A percentile compares a stretch with the other conserved stretches of the same genome.
These are phyloP conservation scores for Micromys minutus DNA, from an alignment of 2,113 vertebrate genomes.

Conservation along the genomic window DNA sequence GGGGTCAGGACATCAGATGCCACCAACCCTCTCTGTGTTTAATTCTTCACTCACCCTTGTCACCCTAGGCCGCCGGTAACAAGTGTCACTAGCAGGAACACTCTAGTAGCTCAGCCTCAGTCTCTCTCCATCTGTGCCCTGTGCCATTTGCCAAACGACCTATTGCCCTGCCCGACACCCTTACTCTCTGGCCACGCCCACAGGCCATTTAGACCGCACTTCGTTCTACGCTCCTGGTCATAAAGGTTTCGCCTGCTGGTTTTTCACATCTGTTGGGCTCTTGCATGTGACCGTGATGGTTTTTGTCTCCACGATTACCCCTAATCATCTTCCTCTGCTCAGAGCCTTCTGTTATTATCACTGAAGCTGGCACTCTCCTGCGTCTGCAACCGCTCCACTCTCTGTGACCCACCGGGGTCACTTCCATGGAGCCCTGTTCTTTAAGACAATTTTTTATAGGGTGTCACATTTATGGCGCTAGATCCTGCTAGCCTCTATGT, in stretches of 20 bases:
- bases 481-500: not conserved
- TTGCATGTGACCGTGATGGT: not conserved
- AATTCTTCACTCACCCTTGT: fast-evolving
- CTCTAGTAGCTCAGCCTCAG: not conserved
- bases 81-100: not conserved
- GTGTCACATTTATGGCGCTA: not conserved
- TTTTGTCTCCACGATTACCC: not conserved
- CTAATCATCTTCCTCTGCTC: not conserved
- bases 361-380: too few relatives aligned
- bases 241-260: not conserved
- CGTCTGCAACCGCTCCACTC: not conserved
- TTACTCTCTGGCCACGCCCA: not conserved
- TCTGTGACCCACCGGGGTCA: fast-evolving
- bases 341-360: too few relatives aligned
- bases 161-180: too few relatives aligned
- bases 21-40: not conserved
- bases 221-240: not conserved
- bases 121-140: not conserved
- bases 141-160: not conserved
- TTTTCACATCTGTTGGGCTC: not conserved
- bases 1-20: too few relatives aligned
- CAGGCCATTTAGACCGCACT: fast-evolving
- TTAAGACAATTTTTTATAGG: not conserved
- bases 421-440: not conserved
- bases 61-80: not conserved